phyloP scores from a whole-genome alignment of 2,888 invertebrate genomes.

The Drosophila neutralis region DNA sequence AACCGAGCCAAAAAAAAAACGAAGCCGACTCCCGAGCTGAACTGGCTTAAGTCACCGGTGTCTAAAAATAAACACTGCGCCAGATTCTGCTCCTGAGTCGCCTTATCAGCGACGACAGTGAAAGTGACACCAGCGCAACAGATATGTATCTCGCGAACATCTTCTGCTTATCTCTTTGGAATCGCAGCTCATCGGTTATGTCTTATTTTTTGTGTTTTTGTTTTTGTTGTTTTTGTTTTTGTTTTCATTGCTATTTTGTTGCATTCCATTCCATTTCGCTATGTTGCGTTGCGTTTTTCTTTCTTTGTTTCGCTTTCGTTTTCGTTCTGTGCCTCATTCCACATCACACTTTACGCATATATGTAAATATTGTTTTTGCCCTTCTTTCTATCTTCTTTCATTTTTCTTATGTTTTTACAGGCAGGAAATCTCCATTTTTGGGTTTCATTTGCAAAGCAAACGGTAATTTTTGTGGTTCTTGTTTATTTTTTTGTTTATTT shows the following conservation, averaged over 20 bases:
- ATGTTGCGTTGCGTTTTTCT: constrained; percentile 23
- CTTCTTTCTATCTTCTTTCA: constrained; percentile 71
- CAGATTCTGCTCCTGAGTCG: constrained; percentile 60
- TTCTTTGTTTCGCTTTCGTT: constrained; percentile 30
- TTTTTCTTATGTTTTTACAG: constrained; percentile 81
- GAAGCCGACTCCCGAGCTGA: constrained; percentile 14
- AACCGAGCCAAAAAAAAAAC: constrained; percentile 24
- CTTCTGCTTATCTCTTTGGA: not conserved
- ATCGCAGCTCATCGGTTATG: constrained; percentile 19
- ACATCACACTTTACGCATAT: not conserved
- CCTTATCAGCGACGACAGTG: constrained; percentile 61
- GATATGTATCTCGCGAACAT: constrained; percentile 16
- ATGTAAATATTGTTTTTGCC: constrained; percentile 36
- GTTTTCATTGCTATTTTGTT: constrained; percentile 13
- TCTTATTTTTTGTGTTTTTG: constrained; percentile 4
- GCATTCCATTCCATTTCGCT: constrained; percentile 36
- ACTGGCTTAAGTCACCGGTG: constrained; percentile 54
- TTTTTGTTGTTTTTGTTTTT: constrained; percentile 5
- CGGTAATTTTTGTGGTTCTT: constrained; percentile 77
- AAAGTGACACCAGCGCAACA: constrained; percentile 70
- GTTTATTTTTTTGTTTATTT: constrained; percentile 18
- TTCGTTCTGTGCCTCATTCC: constrained; percentile 20
- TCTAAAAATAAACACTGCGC: constrained; percentile 69
- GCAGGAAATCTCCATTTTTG: constrained; percentile 84
- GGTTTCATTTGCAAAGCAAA: constrained; percentile 84